phyloP scores from a whole-genome alignment of 2,797 vertebrate genomes.

The Sternarchorhynchus goeldii region DNA sequence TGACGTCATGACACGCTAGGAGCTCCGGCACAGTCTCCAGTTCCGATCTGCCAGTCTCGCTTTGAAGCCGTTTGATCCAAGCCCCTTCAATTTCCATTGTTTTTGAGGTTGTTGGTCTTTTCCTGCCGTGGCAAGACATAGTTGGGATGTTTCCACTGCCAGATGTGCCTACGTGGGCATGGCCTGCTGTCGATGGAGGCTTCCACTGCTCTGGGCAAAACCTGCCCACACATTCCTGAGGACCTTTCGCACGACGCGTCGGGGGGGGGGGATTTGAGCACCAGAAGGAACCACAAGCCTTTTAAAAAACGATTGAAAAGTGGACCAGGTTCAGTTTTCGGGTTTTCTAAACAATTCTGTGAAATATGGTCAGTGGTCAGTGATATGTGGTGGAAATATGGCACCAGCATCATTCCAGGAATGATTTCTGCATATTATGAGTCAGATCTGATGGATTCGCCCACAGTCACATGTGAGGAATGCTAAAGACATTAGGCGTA shows the following conservation, averaged over 20 bases:
- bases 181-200: conserved; percentile 43
- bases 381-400: conserved; percentile 18
- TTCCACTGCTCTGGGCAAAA: conserved; percentile 52
- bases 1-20: conserved; percentile 28
- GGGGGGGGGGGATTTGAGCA: conserved; percentile 26
- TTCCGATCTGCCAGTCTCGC: conserved; percentile 7
- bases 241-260: conserved; percentile 33
- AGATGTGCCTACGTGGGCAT: conserved; percentile 68
- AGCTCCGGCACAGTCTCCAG: conserved; percentile 51
- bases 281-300: neutral
- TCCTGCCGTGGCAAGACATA: conserved; percentile 59
- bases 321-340: neutral
- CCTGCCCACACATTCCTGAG: neutral
- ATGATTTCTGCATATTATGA: conserved; percentile 5
- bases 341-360: conserved; percentile 12
- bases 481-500: neutral
- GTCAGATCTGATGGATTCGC: neutral
- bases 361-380: conserved; percentile 7
- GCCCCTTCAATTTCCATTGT: conserved; percentile 55
- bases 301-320: neutral
- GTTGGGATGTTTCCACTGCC: conserved; percentile 57
- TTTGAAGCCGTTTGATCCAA: conserved; percentile 69
- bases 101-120: conserved; percentile 13
- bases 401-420: conserved; percentile 19
- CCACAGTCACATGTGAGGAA: neutral